These are phyloP conservation scores for Prietella phreatophila DNA, from an alignment of 2,113 vertebrate genomes.

Conservation along the genomic window DNA sequence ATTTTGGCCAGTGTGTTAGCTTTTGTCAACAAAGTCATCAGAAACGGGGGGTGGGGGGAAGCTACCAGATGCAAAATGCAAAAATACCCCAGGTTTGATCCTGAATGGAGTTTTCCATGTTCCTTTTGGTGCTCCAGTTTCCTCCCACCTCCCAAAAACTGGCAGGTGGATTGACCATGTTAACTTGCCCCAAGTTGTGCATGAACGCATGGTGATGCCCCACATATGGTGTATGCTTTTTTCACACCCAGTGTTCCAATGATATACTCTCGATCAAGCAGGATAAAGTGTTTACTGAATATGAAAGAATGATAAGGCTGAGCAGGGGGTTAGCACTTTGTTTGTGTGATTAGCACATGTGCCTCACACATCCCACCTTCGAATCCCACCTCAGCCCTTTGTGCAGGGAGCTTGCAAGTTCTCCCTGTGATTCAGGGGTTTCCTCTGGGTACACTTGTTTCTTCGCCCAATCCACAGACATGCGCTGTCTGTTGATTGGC, in stretches of 20 bases:
- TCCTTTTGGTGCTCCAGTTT: not conserved
- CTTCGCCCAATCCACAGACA: too few relatives aligned
- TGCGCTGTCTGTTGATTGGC: too few relatives aligned
- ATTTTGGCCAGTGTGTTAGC: slow-evolving; percentile 69
- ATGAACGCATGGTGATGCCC: not conserved
- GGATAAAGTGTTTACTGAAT: not conserved
- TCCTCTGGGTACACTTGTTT: too few relatives aligned
- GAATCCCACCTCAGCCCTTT: too few relatives aligned
- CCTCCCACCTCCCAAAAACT: not conserved
- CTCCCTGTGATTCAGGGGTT: too few relatives aligned
- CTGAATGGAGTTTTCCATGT: not conserved
- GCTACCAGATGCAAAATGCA: not conserved
- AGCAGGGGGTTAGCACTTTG: too few relatives aligned
- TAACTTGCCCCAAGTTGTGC: not conserved
- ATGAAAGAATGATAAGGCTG: not conserved
- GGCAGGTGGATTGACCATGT: not conserved
- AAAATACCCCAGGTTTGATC: not conserved
- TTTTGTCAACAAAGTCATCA: slow-evolving; percentile 58
- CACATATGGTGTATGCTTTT: not conserved
- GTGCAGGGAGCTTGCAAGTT: too few relatives aligned
- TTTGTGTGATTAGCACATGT: too few relatives aligned
- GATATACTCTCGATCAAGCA: not conserved
- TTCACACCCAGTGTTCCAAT: not conserved
- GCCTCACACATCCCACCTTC: too few relatives aligned
- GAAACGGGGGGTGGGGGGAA: not conserved